A percentile compares a stretch with the other conserved stretches of the same genome.
These are phyloP conservation scores for Pseudocheirus occidentalis DNA, from an alignment of 2,797 vertebrate species.

Conservation along the genomic window DNA sequence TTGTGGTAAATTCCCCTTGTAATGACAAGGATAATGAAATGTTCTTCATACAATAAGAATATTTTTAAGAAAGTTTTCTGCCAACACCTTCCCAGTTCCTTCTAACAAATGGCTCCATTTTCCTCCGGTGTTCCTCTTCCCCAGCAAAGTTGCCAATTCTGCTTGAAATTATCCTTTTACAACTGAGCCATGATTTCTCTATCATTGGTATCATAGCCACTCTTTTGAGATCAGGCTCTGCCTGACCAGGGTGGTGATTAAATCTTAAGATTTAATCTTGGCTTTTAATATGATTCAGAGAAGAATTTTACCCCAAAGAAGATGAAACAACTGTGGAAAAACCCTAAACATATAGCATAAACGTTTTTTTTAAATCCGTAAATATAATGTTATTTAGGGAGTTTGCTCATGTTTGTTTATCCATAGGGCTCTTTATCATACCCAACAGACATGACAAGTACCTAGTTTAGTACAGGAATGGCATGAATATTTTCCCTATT, in stretches of 20 bases:
- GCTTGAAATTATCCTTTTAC: conserved; percentile 4
- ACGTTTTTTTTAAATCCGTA: conserved; percentile 25
- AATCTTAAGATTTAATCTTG: background rate
- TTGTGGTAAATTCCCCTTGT: background rate
- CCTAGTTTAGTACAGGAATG: conserved; percentile 44
- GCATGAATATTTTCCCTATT: conserved; percentile 30
- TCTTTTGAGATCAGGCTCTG: conserved; percentile 49
- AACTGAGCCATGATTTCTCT: conserved; percentile 50
- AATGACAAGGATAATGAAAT: background rate
- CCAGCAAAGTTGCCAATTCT: conserved; percentile 48
- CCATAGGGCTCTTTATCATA: conserved; percentile 43
- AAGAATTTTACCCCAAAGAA: conserved; percentile 46
- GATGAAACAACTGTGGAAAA: conserved; percentile 11
- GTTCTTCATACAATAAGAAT: background rate
- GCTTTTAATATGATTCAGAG: conserved; percentile 34
- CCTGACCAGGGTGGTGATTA: conserved; percentile 31
- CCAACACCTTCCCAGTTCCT: background rate
- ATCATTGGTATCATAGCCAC: conserved; percentile 18
- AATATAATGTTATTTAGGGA: conserved; percentile 31
- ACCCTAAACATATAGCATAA: conserved; percentile 26
- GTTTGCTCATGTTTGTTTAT: conserved; percentile 7
- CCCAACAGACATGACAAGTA: conserved; percentile 33
- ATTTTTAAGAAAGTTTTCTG: background rate
- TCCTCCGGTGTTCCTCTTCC: background rate
- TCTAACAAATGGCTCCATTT: background rate